These are phyloP conservation scores for Zaprionus taronus DNA, from an alignment of 1,140 invertebrate species.

Conservation along the genomic window DNA sequence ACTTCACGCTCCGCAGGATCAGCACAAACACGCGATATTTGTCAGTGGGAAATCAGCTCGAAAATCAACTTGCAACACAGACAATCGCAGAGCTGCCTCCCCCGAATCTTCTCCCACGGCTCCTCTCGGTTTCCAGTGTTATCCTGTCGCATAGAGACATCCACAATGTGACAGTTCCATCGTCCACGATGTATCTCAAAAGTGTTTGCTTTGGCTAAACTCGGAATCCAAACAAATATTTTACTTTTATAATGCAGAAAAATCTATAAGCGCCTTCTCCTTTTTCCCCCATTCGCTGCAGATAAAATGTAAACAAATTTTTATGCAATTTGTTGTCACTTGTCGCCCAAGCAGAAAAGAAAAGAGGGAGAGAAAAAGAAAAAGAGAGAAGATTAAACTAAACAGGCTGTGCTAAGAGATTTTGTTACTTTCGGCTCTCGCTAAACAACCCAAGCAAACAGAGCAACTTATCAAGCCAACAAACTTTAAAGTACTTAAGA, in stretches of 20 bases:
- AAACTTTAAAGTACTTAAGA: not conserved
- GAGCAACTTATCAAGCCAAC: not conserved
- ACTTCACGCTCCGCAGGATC: constrained; percentile 77
- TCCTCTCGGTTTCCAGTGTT: not conserved
- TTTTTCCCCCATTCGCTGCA: not conserved
- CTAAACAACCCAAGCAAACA: not conserved
- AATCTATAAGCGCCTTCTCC: constrained; percentile 58
- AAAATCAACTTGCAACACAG: constrained; percentile 58
- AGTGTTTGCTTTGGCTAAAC: constrained; percentile 42
- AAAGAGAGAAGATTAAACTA: not conserved
- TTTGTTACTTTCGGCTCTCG: not conserved
- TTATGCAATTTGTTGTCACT: constrained; percentile 69
- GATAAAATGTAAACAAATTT: constrained; percentile 69
- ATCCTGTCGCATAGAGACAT: constrained; percentile 57
- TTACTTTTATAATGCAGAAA: constrained; percentile 58
- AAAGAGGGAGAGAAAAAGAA: not conserved
- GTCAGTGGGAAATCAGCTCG: constrained; percentile 77
- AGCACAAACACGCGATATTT: constrained; percentile 81
- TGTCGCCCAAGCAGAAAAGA: constrained; percentile 27
- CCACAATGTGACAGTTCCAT: constrained; percentile 21
- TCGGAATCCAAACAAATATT: constrained; percentile 64
- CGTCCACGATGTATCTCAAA: constrained; percentile 9
- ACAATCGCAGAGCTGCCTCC: not conserved
- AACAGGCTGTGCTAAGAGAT: constrained; percentile 22
- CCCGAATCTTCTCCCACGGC: not conserved